phyloP scores from a whole-genome alignment of 1,140 invertebrate genomes.

The Delia radicum region DNA sequence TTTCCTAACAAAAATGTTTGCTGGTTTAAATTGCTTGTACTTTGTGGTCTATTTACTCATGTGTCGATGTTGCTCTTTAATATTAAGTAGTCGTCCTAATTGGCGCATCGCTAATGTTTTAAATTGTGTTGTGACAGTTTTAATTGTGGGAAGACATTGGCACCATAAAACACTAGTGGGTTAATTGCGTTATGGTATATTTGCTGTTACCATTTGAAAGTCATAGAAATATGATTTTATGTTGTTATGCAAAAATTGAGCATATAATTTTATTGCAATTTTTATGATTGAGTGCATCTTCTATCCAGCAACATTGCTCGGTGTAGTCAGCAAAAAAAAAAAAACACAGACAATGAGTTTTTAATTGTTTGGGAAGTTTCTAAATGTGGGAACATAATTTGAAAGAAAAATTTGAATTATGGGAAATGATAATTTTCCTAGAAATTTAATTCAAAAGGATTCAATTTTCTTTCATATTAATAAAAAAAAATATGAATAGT shows the following conservation, averaged over 20 bases:
- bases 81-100: background rate
- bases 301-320: too few species aligned
- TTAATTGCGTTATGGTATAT: slow-evolving; percentile 28
- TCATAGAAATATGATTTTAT: slow-evolving; percentile 28
- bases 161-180: background rate
- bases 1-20: background rate
- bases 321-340: too few species aligned
- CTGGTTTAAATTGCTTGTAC: slow-evolving; percentile 4
- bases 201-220: background rate
- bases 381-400: background rate
- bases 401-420: background rate
- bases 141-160: slow-evolving; percentile 28
- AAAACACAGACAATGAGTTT: background rate
- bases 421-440: background rate
- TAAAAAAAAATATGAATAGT: background rate
- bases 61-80: too few species aligned
- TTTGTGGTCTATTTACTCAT: too few species aligned
- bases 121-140: slow-evolving; percentile 34
- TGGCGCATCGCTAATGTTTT: slow-evolving; percentile 20
- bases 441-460: background rate
- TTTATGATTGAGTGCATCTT: slow-evolving; percentile 37
- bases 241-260: slow-evolving; percentile 56
- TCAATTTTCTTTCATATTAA: background rate
- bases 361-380: background rate
- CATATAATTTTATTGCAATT: slow-evolving; percentile 55